Percentiles rank a stretch among this genome's conserved stretches.
Evolutionary conservation across 2,113 vertebrate species (phyloP).

Genomic region (Saimiri boliviensis): DNA sequence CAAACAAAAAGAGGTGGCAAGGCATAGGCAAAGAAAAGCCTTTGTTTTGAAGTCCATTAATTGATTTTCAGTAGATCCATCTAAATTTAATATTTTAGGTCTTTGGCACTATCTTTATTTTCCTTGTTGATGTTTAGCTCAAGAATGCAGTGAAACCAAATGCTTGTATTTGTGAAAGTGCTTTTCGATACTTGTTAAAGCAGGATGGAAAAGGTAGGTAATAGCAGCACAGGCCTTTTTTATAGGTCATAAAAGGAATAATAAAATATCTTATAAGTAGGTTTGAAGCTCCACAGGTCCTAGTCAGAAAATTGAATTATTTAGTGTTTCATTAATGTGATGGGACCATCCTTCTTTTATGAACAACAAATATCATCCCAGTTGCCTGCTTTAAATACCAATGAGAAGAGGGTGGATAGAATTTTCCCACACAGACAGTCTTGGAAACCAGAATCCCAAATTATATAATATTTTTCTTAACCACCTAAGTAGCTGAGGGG

Average conservation of each 20-base stretch:
- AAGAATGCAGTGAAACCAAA: not conserved
- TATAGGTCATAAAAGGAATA: constrained; percentile 24
- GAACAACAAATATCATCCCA: not conserved
- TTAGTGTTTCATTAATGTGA: not conserved
- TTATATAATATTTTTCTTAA: not conserved
- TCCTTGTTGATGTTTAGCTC: not conserved
- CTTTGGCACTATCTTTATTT: not conserved
- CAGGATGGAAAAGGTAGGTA: not conserved
- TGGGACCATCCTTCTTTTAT: not conserved
- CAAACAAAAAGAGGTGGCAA: not conserved
- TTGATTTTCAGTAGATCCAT: not conserved
- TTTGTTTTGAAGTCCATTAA: not conserved
- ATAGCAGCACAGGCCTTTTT: not conserved
- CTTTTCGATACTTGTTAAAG: constrained; percentile 35
- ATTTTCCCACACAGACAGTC: constrained; percentile 37
- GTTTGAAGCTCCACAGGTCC: not conserved
- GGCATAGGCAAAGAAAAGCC: constrained; percentile 6
- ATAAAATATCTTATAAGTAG: constrained; percentile 17
- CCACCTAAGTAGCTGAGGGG: not conserved
- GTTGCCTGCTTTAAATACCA: not conserved
- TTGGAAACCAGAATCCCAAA: not conserved
- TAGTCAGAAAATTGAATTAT: constrained; percentile 35
- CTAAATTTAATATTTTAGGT: not conserved
- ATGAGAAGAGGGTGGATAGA: not conserved
- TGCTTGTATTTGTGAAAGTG: constrained; percentile 10